Evolutionary conservation across 2,888 invertebrate species (phyloP).

Genomic region (Eupeodes luniger): DNA sequence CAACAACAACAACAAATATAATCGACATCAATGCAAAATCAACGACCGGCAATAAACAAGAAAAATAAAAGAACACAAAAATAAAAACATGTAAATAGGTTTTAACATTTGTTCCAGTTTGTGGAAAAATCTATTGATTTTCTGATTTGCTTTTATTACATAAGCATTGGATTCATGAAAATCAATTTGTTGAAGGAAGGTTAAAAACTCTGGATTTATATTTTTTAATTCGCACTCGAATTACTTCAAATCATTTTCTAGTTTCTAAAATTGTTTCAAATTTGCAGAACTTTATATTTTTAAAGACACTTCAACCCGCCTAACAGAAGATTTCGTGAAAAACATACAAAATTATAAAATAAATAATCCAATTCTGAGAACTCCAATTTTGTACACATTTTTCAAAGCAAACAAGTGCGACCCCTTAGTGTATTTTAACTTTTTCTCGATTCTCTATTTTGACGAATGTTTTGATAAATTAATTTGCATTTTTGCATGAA

Average conservation of each 20-base stretch:
- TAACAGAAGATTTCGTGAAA: no score
- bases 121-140: not conserved
- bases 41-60: not conserved
- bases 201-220: no score
- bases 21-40: not conserved
- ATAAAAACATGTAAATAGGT: not conserved
- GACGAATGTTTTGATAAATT: not conserved
- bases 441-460: not conserved
- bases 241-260: no score
- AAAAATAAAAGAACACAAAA: not conserved
- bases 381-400: not conserved
- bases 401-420: not conserved
- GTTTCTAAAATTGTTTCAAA: not conserved
- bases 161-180: not conserved
- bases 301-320: no score
- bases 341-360: no score
- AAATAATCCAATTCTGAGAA: no score
- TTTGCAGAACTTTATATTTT: not conserved
- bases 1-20: not conserved
- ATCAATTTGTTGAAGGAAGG: not conserved
- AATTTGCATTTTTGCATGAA: conserved; percentile 7
- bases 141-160: no score
- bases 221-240: no score
- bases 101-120: not conserved
- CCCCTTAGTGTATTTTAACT: not conserved